phyloP scores from a whole-genome alignment of 2,113 vertebrate species.

The Excalfactoria chinensis region DNA sequence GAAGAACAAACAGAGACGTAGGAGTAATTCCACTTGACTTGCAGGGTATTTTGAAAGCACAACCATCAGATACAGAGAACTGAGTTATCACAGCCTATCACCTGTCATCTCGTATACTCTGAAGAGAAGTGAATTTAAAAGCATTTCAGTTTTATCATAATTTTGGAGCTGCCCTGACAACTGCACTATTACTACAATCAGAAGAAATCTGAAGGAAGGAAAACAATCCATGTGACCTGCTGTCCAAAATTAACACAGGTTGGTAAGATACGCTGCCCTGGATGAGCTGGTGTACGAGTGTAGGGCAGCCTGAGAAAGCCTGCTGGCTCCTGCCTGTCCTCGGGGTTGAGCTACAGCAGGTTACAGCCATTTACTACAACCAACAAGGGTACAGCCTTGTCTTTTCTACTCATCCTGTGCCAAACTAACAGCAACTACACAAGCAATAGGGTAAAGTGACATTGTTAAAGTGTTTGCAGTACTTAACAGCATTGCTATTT shows the following conservation, averaged over 20 bases:
- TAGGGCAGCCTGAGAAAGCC: not conserved
- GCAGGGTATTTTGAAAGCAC: not conserved
- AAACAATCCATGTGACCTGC: not conserved
- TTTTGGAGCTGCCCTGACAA: not conserved
- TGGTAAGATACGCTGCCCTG: not conserved
- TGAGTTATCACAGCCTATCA: not conserved
- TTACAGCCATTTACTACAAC: not conserved
- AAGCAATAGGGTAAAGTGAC: accelerated
- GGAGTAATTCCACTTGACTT: not conserved
- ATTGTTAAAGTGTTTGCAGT: not conserved
- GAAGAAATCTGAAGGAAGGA: not conserved
- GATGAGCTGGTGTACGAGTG: not conserved
- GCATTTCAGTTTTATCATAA: not conserved
- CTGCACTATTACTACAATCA: not conserved
- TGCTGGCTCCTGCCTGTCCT: not conserved
- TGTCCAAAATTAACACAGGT: not conserved
- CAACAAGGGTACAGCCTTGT: not conserved
- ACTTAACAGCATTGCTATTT: not conserved
- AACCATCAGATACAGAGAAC: not conserved
- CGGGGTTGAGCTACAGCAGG: not conserved
- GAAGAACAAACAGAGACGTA: not conserved
- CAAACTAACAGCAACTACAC: not conserved
- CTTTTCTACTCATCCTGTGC: accelerated
- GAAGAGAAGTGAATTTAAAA: not conserved
- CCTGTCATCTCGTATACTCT: not conserved